Evolutionary conservation across 2,888 invertebrate genomes (phyloP).

Genomic region (Galerucella pusilla): DNA sequence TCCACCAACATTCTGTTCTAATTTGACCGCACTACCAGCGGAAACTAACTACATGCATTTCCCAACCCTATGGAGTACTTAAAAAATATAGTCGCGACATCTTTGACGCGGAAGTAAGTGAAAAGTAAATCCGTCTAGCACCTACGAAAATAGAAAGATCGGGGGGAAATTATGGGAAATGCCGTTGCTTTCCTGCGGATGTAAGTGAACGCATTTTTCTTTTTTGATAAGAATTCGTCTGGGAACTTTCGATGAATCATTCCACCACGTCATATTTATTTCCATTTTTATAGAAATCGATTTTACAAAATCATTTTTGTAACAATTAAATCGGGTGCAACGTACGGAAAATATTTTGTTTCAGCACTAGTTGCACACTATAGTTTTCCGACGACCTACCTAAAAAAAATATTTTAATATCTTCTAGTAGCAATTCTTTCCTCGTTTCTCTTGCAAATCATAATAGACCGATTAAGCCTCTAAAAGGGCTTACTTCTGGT

Average conservation of each 20-base stretch:
- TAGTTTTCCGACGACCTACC: too few species aligned
- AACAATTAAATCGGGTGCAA: too few species aligned
- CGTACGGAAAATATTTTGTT: too few species aligned
- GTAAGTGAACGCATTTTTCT: not conserved
- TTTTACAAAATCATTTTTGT: too few species aligned
- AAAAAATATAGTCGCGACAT: not conserved
- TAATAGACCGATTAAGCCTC: too few species aligned
- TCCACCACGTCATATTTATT: not conserved
- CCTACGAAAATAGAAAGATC: slow-evolving; percentile 12
- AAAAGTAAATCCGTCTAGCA: slow-evolving; percentile 13
- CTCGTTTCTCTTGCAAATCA: too few species aligned
- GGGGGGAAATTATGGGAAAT: slow-evolving; percentile 4
- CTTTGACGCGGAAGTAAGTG: slow-evolving; percentile 5
- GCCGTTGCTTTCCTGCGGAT: slow-evolving; percentile 9
- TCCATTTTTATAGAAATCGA: too few species aligned
- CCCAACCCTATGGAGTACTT: not conserved
- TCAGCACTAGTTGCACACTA: too few species aligned
- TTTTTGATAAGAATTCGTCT: not conserved
- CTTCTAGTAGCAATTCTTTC: too few species aligned
- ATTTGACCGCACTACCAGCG: not conserved
- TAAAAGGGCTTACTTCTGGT: too few species aligned
- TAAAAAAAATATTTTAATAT: too few species aligned
- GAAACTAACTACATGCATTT: not conserved
- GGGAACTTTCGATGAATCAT: not conserved
- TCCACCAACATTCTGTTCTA: too few species aligned